Base-by-base conservation (phyloP, 1,140 invertebrate genomes). In the Archegozetes longisetosus region DNA sequence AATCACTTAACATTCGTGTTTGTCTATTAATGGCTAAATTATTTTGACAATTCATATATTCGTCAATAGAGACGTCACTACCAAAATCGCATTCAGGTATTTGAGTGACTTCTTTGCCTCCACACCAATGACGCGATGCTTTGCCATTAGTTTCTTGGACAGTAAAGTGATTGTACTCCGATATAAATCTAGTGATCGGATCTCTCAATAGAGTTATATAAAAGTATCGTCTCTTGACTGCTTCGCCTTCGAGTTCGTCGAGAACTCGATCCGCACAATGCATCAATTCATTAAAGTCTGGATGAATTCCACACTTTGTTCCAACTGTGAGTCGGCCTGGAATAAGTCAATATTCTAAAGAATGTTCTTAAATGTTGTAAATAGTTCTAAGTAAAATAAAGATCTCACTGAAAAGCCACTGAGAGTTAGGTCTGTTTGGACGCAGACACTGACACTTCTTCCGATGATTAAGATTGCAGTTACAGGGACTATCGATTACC, bases 331-430 rank as follows among this genome's bases (percentile, higher is more conserved):
- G 97, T 67, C 95, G 80, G n/a, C n/a, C n/a, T n/a, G n/a, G n/a
- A n/a, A n/a, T n/a, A n/a, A n/a, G n/a, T n/a, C n/a, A n/a, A n/a
- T n/a, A n/a, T n/a, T n/a, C n/a, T n/a, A n/a, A n/a, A n/a, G n/a
- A n/a, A n/a, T n/a, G n/a, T n/a, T n/a, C n/a, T n/a, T n/a, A n/a
- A n/a, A n/a, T n/a, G n/a, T n/a, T n/a, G n/a, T n/a, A n/a, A n/a
- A n/a, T n/a, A n/a, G n/a, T n/a, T n/a, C n/a, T n/a, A 94, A 80
- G 70, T 90, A 96, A 74, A 98, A 97, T n/a, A n/a, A n/a, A n/a
- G n/a, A n/a, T n/a, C n/a, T n/a, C n/a, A 70, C 90, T 96, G 74
- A 99, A 98, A 52, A 98, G 78, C 95, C 95, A 98, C 74, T 85
- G 62, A 84, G 76, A 91, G 84, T 72, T 86, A 84, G 68, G 83